phyloP scores from a whole-genome alignment of 2,888 invertebrate genomes.

The Carterocephalus palaemon region DNA sequence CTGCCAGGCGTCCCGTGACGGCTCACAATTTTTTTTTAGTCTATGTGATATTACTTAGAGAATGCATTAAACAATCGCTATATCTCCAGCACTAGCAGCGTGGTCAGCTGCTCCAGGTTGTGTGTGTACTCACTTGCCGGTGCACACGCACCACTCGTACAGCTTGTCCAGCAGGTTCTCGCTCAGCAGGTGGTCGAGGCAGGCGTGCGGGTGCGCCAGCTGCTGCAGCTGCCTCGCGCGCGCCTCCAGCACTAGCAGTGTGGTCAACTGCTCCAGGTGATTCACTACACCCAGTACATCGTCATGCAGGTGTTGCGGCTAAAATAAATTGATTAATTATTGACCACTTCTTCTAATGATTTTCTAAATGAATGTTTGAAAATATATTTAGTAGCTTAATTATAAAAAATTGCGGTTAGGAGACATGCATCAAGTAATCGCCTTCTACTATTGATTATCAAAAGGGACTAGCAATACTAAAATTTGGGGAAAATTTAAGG shows the following conservation, averaged over 20 bases:
- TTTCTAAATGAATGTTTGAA: too few relatives aligned
- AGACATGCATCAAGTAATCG: too few relatives aligned
- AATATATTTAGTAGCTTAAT: too few relatives aligned
- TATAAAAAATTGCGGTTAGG: too few relatives aligned
- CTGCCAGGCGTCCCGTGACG: too few relatives aligned
- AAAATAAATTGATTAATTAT: conserved; percentile 26
- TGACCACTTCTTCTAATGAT: too few relatives aligned
- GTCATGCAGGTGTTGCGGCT: conserved; percentile 82
- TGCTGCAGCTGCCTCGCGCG: conserved; percentile 75
- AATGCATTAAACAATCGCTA: too few relatives aligned
- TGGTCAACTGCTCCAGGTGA: conserved; percentile 94
- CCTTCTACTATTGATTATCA: too few relatives aligned
- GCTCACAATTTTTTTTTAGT: too few relatives aligned
- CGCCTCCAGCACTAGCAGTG: conserved; percentile 89
- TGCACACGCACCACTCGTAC: conserved; percentile 90
- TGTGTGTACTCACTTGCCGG: conserved; percentile 82
- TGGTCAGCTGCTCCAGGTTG: background rate
- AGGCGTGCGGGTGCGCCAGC: conserved; percentile 70
- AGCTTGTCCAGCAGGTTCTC: conserved; percentile 92
- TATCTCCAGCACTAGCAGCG: background rate
- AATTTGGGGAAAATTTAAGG: too few relatives aligned
- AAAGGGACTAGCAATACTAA: too few relatives aligned
- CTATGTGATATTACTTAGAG: too few relatives aligned
- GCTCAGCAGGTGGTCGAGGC: conserved; percentile 89
- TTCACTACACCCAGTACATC: conserved; percentile 94